Base-by-base conservation (phyloP, 2,888 invertebrate genomes). In the Tenthredo amoena region DNA sequence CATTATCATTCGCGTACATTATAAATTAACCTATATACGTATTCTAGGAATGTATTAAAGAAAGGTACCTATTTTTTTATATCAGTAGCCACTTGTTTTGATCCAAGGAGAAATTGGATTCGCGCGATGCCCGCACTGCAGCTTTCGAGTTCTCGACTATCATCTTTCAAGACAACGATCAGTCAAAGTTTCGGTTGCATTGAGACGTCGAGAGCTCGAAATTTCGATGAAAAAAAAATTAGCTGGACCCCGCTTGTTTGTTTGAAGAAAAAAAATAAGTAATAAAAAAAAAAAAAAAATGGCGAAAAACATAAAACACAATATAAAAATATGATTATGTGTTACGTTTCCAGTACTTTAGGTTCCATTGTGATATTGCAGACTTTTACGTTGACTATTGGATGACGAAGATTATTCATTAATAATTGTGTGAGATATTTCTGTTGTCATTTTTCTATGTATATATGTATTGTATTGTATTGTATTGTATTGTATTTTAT, bases 321-420 rank as follows among this genome's bases (percentile, higher is more conserved):
- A 91, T 91, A 90, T 87, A 91, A 91, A 91, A 91, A 91, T 91
- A 91, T 88, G 89, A 88, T 89, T 88, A 88, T 90, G 89, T 89
- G 82, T 87, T 88, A 62, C 77, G 43, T 77, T 65, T 72, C 65
- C 77, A 68, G 65, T 68, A 62, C 72, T 79, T 85, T 85, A 65
- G 77, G 76, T 84, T 81, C 89, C 88, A 89, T 88, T 87, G 86
- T 88, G 88, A 88, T 86, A 87, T 89, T 86, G 87, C 88, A 89
- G 88, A 89, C 87, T 89, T 89, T 88, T 87, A 89, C 86, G 87
- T 88, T 89, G 87, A 89, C 89, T 89, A 89, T 89, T 89, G 90
- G 89, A 90, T 89, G 90, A 90, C 90, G 87, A 88, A 88, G 89
- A 90, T 77, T 79, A 85, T 85, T 55, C 74, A 55, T 81, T 26